A percentile compares a stretch with the other conserved stretches of the same genome.
Conservation (phyloP, 2,797 vertebrate species). For the Sebastes nivosus region DNA sequence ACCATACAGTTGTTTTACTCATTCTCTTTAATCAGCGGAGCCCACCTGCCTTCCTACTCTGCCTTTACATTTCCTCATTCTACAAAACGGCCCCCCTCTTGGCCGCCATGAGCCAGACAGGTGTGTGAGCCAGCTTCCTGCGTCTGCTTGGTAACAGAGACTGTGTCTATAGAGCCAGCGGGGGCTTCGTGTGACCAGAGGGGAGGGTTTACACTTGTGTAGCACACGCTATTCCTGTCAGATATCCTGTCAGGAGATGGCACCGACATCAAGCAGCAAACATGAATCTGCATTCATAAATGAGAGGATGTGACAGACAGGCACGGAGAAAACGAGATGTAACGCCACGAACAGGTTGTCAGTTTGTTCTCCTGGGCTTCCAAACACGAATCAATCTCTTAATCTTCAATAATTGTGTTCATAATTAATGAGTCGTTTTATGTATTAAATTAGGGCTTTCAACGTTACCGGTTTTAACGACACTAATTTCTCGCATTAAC, state of each 20-base stretch:
- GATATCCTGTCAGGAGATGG: slow-evolving; percentile 2
- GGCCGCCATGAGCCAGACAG: slow-evolving; percentile 41
- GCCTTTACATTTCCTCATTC: slow-evolving; percentile 37
- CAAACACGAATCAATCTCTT: neutral
- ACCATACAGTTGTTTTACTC: slow-evolving; percentile 13
- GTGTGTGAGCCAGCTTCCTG: slow-evolving; percentile 60
- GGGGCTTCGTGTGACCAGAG: slow-evolving; percentile 21
- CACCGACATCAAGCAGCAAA: slow-evolving; percentile 1
- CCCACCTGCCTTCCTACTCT: slow-evolving; percentile 55
- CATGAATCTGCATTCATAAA: slow-evolving; percentile 7
- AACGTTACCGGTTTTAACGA: no score
- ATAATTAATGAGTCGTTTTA: neutral
- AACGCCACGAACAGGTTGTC: neutral
- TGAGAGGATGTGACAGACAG: neutral
- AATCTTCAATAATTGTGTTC: neutral
- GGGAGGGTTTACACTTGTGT: slow-evolving; percentile 10
- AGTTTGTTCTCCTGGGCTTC: neutral
- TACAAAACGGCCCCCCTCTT: slow-evolving; percentile 1
- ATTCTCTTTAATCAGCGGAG: slow-evolving; percentile 62
- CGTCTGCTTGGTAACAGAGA: slow-evolving; percentile 33
- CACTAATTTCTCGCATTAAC: no score
- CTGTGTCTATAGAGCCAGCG: slow-evolving; percentile 6
- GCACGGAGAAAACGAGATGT: neutral
- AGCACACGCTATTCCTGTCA: slow-evolving; percentile 23
- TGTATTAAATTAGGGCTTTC: neutral